Conservation (phyloP, 2,797 vertebrate species). For the Thamnophis elegans region DNA sequence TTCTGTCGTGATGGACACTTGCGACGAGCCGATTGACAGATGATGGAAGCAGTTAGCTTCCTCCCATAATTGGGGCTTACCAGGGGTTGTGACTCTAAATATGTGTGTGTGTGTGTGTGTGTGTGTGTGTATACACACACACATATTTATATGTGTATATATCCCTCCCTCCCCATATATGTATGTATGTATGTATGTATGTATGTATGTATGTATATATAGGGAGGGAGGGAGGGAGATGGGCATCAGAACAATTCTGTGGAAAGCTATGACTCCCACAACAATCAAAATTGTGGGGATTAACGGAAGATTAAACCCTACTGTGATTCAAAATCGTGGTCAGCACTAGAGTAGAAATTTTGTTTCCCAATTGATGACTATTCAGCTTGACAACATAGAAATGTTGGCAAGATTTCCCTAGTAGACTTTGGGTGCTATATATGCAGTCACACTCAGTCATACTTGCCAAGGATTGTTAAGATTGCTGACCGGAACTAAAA, state of each 20-base stretch:
- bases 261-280: neutral
- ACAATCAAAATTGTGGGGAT: neutral
- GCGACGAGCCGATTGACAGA: no score
- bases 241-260: neutral
- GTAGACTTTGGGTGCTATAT: neutral
- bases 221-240: neutral
- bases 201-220: no score
- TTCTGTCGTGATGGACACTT: no score
- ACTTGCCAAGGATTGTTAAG: neutral
- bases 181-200: no score
- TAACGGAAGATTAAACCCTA: neutral
- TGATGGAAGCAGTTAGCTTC: no score
- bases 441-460: neutral
- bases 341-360: neutral
- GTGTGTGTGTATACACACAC: no score
- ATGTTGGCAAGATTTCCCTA: neutral
- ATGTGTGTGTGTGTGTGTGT: no score
- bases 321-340: neutral
- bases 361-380: neutral
- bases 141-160: no score
- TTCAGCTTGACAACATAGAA: neutral
- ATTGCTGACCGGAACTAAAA: neutral
- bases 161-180: no score
- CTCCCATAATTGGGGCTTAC: no score
- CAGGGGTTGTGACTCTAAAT: no score